These are phyloP conservation scores for Cyrtorhinus lividipennis DNA, from an alignment of 1,140 invertebrate species.

Conservation along the genomic window DNA sequence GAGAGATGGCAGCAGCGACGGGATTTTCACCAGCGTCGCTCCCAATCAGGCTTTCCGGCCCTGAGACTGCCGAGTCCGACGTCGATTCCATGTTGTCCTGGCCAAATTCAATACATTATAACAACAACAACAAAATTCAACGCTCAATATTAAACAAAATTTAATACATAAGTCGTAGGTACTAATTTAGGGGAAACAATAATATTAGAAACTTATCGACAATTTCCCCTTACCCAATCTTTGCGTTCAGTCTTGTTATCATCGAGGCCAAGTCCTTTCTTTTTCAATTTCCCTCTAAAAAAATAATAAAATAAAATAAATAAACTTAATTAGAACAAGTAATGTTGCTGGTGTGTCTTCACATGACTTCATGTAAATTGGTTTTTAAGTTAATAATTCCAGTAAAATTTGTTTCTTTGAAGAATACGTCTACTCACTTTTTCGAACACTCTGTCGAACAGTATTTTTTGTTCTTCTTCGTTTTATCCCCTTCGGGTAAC, in stretches of 20 bases:
- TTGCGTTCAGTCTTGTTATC: background rate
- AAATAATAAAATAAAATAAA: background rate
- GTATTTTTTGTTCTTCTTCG: constrained; percentile 61
- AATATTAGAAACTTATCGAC: no score
- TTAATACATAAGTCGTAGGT: no score
- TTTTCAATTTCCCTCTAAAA: background rate
- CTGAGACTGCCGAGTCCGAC: background rate
- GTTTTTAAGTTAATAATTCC: no score
- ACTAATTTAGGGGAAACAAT: no score
- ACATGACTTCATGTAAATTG: no score
- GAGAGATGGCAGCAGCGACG: background rate
- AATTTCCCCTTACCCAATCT: no score
- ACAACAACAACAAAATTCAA: no score
- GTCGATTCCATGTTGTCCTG: constrained; percentile 1
- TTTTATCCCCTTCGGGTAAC: constrained; percentile 50
- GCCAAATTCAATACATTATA: no score
- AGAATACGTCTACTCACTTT: no score
- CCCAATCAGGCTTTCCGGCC: background rate
- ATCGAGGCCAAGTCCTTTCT: background rate
- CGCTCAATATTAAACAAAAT: no score
- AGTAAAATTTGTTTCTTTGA: no score
- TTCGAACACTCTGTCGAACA: constrained; percentile 64
- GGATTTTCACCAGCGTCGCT: constrained; percentile 18
- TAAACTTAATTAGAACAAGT: background rate
- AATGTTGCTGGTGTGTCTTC: no score